phyloP scores from a whole-genome alignment of 2,113 vertebrate species.

The Nanger granti region DNA sequence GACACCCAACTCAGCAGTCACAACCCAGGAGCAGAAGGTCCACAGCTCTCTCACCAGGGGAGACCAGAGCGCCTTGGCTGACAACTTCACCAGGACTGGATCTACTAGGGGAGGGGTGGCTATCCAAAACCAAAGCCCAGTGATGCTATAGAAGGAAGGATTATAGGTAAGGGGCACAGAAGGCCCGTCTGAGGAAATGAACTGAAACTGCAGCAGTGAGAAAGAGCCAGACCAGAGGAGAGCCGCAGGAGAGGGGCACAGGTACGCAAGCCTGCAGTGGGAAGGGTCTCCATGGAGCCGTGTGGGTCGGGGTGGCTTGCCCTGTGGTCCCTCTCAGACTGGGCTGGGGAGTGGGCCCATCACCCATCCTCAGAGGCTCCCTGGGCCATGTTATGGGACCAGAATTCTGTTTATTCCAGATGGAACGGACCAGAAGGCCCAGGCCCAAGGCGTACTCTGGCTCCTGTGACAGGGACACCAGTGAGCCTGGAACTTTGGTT shows the following conservation, averaged over 20 bases:
- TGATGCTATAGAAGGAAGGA: background rate
- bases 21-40: background rate
- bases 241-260: rapidly evolving
- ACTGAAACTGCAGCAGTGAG: background rate
- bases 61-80: background rate
- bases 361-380: no score
- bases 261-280: background rate
- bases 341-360: background rate
- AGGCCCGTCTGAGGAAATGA: background rate
- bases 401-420: background rate
- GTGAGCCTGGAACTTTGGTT: background rate
- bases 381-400: no score
- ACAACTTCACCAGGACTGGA: background rate
- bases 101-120: no score
- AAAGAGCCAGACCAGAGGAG: background rate
- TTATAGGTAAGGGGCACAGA: rapidly evolving
- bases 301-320: rapidly evolving
- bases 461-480: background rate
- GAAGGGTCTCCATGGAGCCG: background rate
- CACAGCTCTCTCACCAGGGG: background rate
- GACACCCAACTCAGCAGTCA: background rate
- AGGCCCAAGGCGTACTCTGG: background rate
- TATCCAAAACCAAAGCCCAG: background rate
- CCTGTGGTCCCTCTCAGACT: background rate
- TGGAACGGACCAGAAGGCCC: background rate